phyloP scores from a whole-genome alignment of 2,113 vertebrate genomes.

The Cyprinodon variegatus region DNA sequence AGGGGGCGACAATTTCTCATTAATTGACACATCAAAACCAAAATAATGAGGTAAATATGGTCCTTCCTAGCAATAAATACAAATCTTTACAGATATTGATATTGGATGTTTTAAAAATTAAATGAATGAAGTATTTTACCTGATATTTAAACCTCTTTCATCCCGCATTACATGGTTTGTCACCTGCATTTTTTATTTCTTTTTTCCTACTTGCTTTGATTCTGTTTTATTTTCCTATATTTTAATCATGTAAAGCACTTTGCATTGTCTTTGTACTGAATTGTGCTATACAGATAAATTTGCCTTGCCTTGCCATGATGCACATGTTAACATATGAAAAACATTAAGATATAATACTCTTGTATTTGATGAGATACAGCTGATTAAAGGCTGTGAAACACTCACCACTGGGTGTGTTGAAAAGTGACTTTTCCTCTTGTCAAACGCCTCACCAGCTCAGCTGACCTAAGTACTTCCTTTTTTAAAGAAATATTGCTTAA shows the following conservation, averaged over 20 bases:
- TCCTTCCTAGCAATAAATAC: neutral
- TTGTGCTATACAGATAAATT: too few relatives aligned
- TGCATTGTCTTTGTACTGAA: too few relatives aligned
- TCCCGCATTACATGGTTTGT: too few relatives aligned
- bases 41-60: neutral
- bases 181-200: too few relatives aligned
- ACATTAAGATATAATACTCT: neutral
- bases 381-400: neutral
- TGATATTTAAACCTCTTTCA: neutral
- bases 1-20: conserved; percentile 36
- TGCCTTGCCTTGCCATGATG: too few relatives aligned
- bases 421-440: neutral
- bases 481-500: conserved; percentile 55
- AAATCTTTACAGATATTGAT: neutral
- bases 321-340: neutral
- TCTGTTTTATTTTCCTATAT: too few relatives aligned
- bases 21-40: neutral
- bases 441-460: conserved; percentile 13
- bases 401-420: neutral
- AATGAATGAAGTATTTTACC: neutral
- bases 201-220: too few relatives aligned
- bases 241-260: too few relatives aligned
- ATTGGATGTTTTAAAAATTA: neutral
- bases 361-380: neutral
- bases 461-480: conserved; percentile 55